Evolutionary conservation across 2,888 invertebrate genomes (phyloP), one percentile per base, ranked within the genome.

Genomic region (Himalopsyche kuldschensis): DNA sequence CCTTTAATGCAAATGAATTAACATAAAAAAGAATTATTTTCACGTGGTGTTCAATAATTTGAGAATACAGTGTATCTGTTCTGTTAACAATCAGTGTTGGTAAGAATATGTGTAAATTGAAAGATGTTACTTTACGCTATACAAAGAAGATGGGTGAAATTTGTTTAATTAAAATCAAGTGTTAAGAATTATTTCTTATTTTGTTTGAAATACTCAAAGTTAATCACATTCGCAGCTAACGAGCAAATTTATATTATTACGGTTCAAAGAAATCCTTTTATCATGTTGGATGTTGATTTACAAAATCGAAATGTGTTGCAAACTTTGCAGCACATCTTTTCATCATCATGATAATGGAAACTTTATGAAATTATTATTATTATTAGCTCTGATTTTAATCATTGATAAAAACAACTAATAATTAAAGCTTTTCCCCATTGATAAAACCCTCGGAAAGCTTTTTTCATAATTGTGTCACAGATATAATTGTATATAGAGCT

Each of bases 141-240:
- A 75, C 75, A 75, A 75, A 75, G 75, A 55, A 55, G 27, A 15
- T 27, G 31, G 75, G 75, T 32, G 75, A 79, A 79, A 47, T 79
- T 79, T 79, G 79, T 79, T 79, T 79, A 79, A 79, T 79, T 79
- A 48, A 79, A 79, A 46, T 48, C 48, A 48, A 41, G 78, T 41
- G 78, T 78, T 55, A 55, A 55, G 55, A 55, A 20, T 55, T 55
- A 55, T 24, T 55, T 55, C 55, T 55, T 55, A 55, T 55, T 55
- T 55, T 55, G 55, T 55, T 55, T 55, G 55, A 55, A 55, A 55
- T 55, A 55, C 55, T 1, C 20, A 55, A 55, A 55, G n/a, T 55
- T 55, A 55, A 55, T 55, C 55, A 55, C 55, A 55, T 55, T 55
- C 55, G 0, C 24, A 55, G n/a, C 55, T 55, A 55, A 55, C 55